Evolutionary conservation across 2,888 invertebrate genomes (phyloP).

Genomic region (Drepana falcataria): DNA sequence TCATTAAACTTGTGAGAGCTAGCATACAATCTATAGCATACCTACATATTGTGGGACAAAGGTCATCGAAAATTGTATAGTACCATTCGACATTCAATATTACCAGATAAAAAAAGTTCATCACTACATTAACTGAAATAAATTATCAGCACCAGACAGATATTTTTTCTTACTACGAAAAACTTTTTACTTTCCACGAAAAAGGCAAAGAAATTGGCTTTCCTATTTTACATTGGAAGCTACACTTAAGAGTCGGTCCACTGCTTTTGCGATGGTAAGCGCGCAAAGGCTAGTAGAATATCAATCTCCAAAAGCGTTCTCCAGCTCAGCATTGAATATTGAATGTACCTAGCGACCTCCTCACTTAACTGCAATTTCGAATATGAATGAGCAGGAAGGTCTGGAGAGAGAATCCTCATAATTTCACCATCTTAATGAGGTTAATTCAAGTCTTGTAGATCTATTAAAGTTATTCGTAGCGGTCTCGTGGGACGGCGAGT

Average conservation of each 20-base stretch:
- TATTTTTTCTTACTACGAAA: neutral
- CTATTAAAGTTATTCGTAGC: neutral
- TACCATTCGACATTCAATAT: no score
- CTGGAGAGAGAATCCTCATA: conserved; percentile 28
- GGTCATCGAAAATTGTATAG: no score
- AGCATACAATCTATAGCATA: no score
- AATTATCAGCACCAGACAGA: neutral
- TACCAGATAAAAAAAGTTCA: no score
- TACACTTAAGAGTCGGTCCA: conserved; percentile 20
- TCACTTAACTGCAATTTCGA: neutral
- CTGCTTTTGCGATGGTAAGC: conserved; percentile 29
- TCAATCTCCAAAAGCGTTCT: conserved; percentile 31
- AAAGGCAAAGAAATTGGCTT: conserved; percentile 15
- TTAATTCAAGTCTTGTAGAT: conserved; percentile 20
- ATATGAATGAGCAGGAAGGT: neutral
- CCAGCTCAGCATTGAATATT: conserved; percentile 18
- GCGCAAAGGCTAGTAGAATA: conserved; percentile 36
- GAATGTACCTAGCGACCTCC: conserved; percentile 4
- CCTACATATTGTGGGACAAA: no score
- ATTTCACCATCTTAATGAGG: conserved; percentile 21
- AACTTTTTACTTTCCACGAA: conserved; percentile 15
- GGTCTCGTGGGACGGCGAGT: neutral
- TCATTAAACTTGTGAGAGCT: no score
- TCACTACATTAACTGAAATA: conserved; percentile 1
- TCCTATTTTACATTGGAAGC: conserved; percentile 20